Evolutionary conservation across 2,113 vertebrate genomes (phyloP), one percentile per base, ranked within the genome.

Genomic region (Felis chaus): DNA sequence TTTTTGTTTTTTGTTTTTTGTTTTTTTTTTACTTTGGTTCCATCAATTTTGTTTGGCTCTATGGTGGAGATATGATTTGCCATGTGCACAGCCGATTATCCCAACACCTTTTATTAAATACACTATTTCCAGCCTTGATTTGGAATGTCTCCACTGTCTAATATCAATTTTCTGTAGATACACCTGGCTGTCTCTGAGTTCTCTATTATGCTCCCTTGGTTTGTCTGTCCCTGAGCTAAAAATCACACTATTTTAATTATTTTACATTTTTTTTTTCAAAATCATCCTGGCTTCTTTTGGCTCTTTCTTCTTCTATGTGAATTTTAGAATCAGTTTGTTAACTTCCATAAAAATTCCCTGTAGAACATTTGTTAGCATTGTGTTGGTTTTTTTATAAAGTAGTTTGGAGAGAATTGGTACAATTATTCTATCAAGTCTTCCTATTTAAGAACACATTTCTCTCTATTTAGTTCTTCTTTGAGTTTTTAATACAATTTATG

Each of bases 251-350:
- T 92, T 91, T 93, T 93, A 48, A 92, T 82, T 88, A 88, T 81
- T 69, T 84, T 79, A 36, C 39, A 6, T 2, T 76, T 83, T 90
- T 87, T 10, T 61, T 10, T 10, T 9, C 36, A 85, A 68, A 89
- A 73, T 68, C 69, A 33, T 68, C 6, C 55, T 80, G 53, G 31
- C 39, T 84, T 0, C 73, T 45, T 14, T 41, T 66, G 27, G 23
- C 55, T 76, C 29, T 76, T 39, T 61, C 45, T 93, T 96, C 31
- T 71, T 91, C 39, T 19, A 1, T 88, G 45, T 90, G 41, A 94
- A 86, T 45, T 95, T 93, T 69, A 65, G 41, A 94, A 90, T 88
- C 66, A 66, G 13, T 36, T 93, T 93, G 18, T 80, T 90, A 89
- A 69, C 15, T 94, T 94, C 25, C 41, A 33, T 85, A 78, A 81